These are phyloP conservation scores for Spisula solida DNA, from an alignment of 2,888 invertebrate species.

Conservation along the genomic window DNA sequence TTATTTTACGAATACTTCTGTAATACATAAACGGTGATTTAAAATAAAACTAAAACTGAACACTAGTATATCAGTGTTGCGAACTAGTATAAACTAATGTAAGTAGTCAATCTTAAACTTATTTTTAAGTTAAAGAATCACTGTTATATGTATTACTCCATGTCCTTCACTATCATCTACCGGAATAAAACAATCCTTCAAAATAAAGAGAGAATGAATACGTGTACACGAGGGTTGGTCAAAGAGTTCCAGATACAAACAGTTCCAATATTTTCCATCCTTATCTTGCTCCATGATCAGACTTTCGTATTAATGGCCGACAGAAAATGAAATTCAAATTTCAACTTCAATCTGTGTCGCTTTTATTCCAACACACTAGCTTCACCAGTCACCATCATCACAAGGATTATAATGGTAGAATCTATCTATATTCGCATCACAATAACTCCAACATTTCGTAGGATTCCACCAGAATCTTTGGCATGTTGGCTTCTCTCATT, in stretches of 20 bases:
- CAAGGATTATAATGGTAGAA: too few relatives aligned
- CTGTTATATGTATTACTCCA: slow-evolving; percentile 3
- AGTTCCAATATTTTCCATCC: background rate
- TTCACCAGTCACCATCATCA: too few relatives aligned
- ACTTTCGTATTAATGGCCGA: background rate
- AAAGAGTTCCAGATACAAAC: background rate
- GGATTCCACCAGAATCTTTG: background rate
- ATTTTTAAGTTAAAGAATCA: background rate
- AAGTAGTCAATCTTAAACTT: too few relatives aligned
- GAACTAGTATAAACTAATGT: too few relatives aligned
- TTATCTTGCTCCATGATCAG: background rate
- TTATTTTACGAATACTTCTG: background rate
- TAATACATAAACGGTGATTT: background rate
- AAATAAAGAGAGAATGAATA: background rate
- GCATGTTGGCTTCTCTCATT: background rate
- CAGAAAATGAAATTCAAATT: background rate
- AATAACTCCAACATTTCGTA: background rate
- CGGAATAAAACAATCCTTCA: background rate
- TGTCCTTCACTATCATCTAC: background rate
- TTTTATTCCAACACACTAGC: too few relatives aligned
- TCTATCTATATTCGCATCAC: background rate
- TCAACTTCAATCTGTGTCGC: too few relatives aligned
- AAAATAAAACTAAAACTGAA: background rate
- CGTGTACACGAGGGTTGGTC: slow-evolving; percentile 20
- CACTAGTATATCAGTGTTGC: too few relatives aligned